A percentile compares a stretch with the other conserved stretches of the same genome.
Evolutionary conservation across 2,113 vertebrate species (phyloP).

Genomic region (Anhinga anhinga): DNA sequence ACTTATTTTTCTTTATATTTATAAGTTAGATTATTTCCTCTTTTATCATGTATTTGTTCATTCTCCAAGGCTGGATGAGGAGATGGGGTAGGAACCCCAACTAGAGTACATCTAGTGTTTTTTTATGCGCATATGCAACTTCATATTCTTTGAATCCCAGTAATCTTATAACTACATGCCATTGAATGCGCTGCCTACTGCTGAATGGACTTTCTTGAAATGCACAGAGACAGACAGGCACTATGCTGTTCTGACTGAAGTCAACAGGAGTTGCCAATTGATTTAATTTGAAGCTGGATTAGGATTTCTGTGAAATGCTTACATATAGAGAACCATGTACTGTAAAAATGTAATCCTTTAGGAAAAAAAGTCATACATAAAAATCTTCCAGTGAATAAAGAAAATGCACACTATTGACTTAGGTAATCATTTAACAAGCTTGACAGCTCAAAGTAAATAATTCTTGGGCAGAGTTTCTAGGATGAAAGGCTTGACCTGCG

Average conservation of each 20-base stretch:
- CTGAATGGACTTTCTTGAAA: conserved; percentile 11
- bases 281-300: conserved; percentile 12
- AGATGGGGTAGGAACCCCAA: background rate
- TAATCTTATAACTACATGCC: background rate
- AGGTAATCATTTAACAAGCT: conserved; percentile 46
- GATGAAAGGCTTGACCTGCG: background rate
- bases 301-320: conserved; percentile 20
- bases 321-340: conserved; percentile 1
- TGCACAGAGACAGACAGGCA: background rate
- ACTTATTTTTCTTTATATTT: background rate
- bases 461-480: conserved; percentile 39
- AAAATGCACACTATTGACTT: background rate
- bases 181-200: background rate
- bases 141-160: background rate
- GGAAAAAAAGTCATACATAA: background rate
- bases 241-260: background rate
- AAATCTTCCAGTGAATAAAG: background rate
- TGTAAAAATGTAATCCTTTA: conserved; percentile 33
- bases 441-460: conserved; percentile 34
- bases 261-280: background rate
- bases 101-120: background rate
- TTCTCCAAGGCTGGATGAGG: background rate
- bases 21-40: background rate
- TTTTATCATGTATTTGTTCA: background rate
- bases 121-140: background rate